Evolutionary conservation across 2,888 invertebrate genomes (phyloP).

Genomic region (Ichneumoninae sp.): DNA sequence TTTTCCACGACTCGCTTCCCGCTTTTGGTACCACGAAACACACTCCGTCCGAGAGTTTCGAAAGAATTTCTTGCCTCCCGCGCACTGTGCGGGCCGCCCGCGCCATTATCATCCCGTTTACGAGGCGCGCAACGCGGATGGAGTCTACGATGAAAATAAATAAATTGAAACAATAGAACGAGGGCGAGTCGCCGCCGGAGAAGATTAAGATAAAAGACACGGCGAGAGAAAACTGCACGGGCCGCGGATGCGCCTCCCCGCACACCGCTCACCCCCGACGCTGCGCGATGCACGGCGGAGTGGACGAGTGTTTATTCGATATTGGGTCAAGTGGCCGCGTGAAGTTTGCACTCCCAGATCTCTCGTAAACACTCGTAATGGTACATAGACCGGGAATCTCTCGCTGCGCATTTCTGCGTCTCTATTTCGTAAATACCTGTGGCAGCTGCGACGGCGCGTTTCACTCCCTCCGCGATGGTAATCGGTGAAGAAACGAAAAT

Average conservation of each 20-base stretch:
- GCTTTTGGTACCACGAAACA: not conserved
- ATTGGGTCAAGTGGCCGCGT: conserved; percentile 66
- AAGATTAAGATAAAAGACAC: conserved; percentile 53
- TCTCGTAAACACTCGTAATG: conserved; percentile 73
- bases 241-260: conserved; percentile 46
- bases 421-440: not conserved
- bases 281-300: not conserved
- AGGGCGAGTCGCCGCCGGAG: not conserved
- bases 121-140: conserved; percentile 8
- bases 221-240: conserved; percentile 9
- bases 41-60: not conserved
- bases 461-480: too few species aligned
- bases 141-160: conserved; percentile 24
- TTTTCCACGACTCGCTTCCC: conserved; percentile 32
- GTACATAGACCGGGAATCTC: conserved; percentile 67
- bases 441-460: too few species aligned
- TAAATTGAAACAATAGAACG: conserved; percentile 9
- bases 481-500: too few species aligned
- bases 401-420: not conserved
- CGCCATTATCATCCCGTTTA: conserved; percentile 21
- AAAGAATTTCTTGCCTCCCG: not conserved
- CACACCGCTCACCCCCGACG: not conserved
- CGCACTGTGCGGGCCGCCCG: not conserved
- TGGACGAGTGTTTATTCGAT: conserved; percentile 38
- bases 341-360: conserved; percentile 65